Conservation (phyloP, 2,888 invertebrate species). For the Crepidodera aurea region DNA sequence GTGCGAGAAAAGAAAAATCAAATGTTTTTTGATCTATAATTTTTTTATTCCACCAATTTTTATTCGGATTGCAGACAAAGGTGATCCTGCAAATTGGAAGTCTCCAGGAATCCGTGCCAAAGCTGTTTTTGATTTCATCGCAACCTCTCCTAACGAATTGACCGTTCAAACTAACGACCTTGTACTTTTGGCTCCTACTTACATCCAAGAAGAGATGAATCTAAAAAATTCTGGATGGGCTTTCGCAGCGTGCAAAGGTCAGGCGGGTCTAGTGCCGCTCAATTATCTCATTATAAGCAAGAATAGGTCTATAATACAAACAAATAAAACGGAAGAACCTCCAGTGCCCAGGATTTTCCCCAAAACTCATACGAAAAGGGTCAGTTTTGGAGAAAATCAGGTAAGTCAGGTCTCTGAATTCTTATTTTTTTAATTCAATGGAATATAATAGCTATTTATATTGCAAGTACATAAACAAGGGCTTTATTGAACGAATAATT, state of each 20-base stretch:
- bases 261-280: conserved; percentile 71
- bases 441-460: too few species aligned
- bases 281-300: conserved; percentile 64
- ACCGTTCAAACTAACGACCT: conserved; percentile 79
- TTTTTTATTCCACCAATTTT: too few species aligned
- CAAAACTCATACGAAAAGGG: conserved; percentile 55
- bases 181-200: conserved; percentile 82
- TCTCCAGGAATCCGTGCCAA: conserved; percentile 70
- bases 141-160: conserved; percentile 77
- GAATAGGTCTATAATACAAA: conserved; percentile 34
- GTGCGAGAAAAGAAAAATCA: too few species aligned
- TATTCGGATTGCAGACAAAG: conserved; percentile 55
- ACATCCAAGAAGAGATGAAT: conserved; percentile 73
- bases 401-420: too few species aligned
- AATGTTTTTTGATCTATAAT: too few species aligned
- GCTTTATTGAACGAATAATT: too few species aligned
- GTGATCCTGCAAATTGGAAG: conserved; percentile 75
- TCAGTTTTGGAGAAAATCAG: conserved; percentile 60
- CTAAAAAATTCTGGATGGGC: conserved; percentile 76
- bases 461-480: too few species aligned
- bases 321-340: conserved; percentile 16
- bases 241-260: conserved; percentile 68
- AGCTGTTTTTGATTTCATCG: conserved; percentile 79
- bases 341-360: conserved; percentile 41
- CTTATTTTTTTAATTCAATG: too few species aligned